A percentile compares a stretch with the other conserved stretches of the same genome.
phyloP scores from a whole-genome alignment of 2,888 invertebrate species.

The Tachina lurida region DNA sequence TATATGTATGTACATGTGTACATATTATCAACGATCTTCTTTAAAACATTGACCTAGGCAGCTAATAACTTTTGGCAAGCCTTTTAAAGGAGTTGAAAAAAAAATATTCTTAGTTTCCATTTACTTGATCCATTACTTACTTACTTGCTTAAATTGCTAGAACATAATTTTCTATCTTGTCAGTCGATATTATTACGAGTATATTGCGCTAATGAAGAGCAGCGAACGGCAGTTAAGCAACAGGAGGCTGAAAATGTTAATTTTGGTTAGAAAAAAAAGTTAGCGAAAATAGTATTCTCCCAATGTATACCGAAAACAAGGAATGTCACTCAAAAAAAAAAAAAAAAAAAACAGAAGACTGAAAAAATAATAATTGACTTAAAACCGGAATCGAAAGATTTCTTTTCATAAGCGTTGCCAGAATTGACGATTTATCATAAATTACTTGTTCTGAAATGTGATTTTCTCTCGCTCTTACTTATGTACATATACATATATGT shows the following conservation, averaged over 20 bases:
- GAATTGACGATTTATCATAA: too few relatives aligned
- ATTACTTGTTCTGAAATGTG: too few relatives aligned
- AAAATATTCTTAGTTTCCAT: constrained; percentile 1
- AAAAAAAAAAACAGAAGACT: too few relatives aligned
- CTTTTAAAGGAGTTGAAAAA: constrained; percentile 12
- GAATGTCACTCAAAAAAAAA: too few relatives aligned
- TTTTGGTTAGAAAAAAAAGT: background rate
- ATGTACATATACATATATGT: too few relatives aligned
- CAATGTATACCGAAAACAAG: too few relatives aligned
- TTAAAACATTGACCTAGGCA: background rate
- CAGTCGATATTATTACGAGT: background rate
- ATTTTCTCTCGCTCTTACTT: too few relatives aligned
- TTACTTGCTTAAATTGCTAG: background rate
- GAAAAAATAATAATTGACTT: too few relatives aligned
- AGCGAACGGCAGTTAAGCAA: background rate
- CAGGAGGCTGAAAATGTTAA: background rate
- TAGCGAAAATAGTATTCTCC: too few relatives aligned
- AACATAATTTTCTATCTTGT: background rate
- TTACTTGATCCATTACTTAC: background rate
- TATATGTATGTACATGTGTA: background rate
- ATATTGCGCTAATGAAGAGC: background rate
- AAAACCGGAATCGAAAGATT: too few relatives aligned
- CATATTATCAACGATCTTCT: background rate
- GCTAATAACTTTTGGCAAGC: constrained; percentile 2
- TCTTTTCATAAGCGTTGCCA: too few relatives aligned